Conservation (phyloP, 2,113 vertebrate species). For the Microcebus griseorufus region DNA sequence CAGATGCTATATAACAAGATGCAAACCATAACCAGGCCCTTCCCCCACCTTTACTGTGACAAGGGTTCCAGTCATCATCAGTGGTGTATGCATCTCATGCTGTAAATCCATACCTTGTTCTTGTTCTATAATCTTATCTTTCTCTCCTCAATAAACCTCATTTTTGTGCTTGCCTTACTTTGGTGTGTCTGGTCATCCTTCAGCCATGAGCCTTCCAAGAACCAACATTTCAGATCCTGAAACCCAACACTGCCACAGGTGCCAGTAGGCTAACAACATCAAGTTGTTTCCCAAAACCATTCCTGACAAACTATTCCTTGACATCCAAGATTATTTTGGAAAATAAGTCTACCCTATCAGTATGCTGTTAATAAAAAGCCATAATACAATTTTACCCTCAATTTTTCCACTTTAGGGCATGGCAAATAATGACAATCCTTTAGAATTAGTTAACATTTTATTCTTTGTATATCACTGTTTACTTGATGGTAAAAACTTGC, state of each 20-base stretch:
- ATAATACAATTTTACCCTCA: neutral
- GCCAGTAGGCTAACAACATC: accelerated
- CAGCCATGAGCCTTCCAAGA: too few relatives aligned
- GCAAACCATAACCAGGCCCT: too few relatives aligned
- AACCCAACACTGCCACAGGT: neutral
- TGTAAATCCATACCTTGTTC: too few relatives aligned
- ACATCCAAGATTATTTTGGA: neutral
- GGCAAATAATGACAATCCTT: neutral
- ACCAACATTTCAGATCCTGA: too few relatives aligned
- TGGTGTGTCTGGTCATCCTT: too few relatives aligned
- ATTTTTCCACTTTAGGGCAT: neutral
- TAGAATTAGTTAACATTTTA: neutral
- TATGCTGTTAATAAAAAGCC: neutral
- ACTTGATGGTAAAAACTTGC: neutral
- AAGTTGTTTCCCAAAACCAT: neutral
- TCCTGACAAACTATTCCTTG: neutral
- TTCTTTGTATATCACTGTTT: neutral
- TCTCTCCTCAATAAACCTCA: too few relatives aligned
- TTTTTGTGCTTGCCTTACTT: too few relatives aligned
- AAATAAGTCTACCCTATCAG: neutral
- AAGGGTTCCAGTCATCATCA: too few relatives aligned
- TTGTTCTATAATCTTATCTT: too few relatives aligned
- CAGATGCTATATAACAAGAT: too few relatives aligned
- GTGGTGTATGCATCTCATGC: too few relatives aligned
- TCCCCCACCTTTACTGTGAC: too few relatives aligned